Evolutionary conservation across 1,140 invertebrate species (phyloP).

Genomic region (Brachionus rotundiformis): DNA sequence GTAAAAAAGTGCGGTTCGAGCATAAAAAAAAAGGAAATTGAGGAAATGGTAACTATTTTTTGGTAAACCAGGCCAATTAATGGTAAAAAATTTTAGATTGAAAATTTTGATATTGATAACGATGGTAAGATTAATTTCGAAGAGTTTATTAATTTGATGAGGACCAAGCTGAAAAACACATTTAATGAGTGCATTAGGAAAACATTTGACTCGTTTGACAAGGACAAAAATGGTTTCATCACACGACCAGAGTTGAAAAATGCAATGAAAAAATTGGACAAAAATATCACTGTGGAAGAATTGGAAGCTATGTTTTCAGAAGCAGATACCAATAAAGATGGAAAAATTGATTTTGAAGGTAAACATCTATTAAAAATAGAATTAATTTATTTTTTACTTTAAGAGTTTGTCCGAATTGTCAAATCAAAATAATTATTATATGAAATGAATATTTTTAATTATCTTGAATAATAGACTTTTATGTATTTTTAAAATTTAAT

Average conservation of each 20-base stretch:
- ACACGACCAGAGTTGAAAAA: background rate
- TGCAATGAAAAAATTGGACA: slow-evolving; percentile 8
- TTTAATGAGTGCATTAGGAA: background rate
- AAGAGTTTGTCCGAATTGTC: slow-evolving; percentile 37
- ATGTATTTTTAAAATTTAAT: background rate
- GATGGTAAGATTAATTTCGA: slow-evolving; percentile 26
- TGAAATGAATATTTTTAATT: too few species aligned
- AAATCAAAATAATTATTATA: slow-evolving; percentile 13
- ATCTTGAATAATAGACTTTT: too few species aligned
- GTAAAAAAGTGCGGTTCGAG: background rate
- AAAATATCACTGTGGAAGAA: slow-evolving; percentile 37
- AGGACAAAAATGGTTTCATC: slow-evolving; percentile 28
- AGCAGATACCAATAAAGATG: slow-evolving; percentile 43
- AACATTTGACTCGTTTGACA: slow-evolving; percentile 33
- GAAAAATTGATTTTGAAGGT: slow-evolving; percentile 44
- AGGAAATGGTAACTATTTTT: slow-evolving; percentile 2
- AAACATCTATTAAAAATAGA: background rate
- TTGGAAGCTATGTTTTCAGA: slow-evolving; percentile 47
- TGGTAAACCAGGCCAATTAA: too few species aligned
- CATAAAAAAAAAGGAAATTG: background rate
- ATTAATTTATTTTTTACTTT: slow-evolving; percentile 10
- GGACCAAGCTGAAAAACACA: background rate
- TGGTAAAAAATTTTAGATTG: slow-evolving; percentile 5
- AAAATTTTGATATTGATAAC: slow-evolving; percentile 8
- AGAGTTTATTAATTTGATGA: slow-evolving; percentile 38